These are phyloP conservation scores for Glyphotaelius pellucidus DNA, from an alignment of 2,888 invertebrate genomes.

Conservation along the genomic window DNA sequence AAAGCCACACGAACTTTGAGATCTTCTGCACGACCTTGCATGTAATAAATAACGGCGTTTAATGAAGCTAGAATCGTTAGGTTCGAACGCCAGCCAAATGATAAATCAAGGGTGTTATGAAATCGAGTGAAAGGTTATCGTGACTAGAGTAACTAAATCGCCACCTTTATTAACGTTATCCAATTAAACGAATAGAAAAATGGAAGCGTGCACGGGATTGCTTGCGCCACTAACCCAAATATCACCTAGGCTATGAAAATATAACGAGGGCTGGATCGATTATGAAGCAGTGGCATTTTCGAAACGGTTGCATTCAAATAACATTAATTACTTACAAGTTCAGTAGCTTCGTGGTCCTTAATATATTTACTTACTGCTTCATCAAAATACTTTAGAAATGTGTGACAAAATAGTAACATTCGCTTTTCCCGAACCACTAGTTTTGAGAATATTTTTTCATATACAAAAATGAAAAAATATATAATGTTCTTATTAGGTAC, in stretches of 20 bases:
- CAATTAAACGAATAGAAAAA: conserved; percentile 58
- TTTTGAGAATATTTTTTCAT: not conserved
- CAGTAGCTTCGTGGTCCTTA: not conserved
- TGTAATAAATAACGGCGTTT: not conserved
- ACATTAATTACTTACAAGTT: not conserved
- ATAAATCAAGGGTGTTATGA: conserved; percentile 59
- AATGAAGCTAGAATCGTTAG: conserved; percentile 23
- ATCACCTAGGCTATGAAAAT: conserved; percentile 25
- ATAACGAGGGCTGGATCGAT: conserved; percentile 26
- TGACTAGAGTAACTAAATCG: conserved; percentile 58
- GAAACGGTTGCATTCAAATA: not conserved
- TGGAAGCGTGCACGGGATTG: conserved; percentile 53
- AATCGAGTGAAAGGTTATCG: conserved; percentile 62
- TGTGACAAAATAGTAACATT: no score
- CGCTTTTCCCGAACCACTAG: not conserved
- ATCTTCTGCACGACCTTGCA: conserved; percentile 39
- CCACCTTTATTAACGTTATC: conserved; percentile 51
- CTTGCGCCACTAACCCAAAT: conserved; percentile 60
- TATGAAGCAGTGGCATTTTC: not conserved
- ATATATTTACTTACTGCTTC: not conserved
- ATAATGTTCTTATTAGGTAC: no score
- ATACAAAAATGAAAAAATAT: no score
- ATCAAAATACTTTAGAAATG: not conserved
- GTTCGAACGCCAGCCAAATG: not conserved
- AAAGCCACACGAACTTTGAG: conserved; percentile 26